Conservation (phyloP, 2,888 invertebrate species). For the Nemurella pictetii region DNA sequence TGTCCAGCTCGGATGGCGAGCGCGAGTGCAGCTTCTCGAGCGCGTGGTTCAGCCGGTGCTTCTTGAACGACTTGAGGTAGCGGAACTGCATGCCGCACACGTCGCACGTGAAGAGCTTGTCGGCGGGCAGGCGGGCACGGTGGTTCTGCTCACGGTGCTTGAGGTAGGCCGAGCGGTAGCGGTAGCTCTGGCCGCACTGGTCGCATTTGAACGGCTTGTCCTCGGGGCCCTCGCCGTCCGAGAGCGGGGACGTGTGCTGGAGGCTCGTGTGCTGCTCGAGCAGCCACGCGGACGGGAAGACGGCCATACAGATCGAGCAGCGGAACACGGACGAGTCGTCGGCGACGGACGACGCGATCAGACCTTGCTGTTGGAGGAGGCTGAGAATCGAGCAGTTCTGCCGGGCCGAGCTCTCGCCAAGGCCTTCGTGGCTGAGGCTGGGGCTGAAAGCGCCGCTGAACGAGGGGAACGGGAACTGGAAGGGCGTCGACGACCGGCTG, state of each 20-base stretch:
- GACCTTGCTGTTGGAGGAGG: constrained; percentile 58
- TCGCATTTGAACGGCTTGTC: constrained; percentile 91
- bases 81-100: constrained; percentile 92
- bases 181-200: constrained; percentile 88
- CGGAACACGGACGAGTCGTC: constrained; percentile 54
- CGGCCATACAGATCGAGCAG: constrained; percentile 82
- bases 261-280: constrained; percentile 83
- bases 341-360: constrained; percentile 48
- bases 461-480: constrained; percentile 60
- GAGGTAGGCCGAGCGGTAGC: constrained; percentile 82
- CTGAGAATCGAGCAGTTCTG: constrained; percentile 42
- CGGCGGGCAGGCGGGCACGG: constrained; percentile 81
- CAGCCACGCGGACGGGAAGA: constrained; percentile 85
- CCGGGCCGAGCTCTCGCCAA: constrained; percentile 42
- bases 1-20: constrained; percentile 40
- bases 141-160: constrained; percentile 89
- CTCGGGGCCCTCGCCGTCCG: constrained; percentile 52
- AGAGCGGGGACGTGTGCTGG: constrained; percentile 61
- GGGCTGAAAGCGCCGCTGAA: constrained; percentile 59
- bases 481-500: constrained; percentile 59
- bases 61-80: constrained; percentile 87
- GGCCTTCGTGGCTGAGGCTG: constrained; percentile 51
- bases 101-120: constrained; percentile 88
- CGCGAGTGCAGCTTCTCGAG: constrained; percentile 76
- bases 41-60: constrained; percentile 85